Evolutionary conservation across 23 tunicate species (phyloP).

Genomic region (Botrylloides violaceus): DNA sequence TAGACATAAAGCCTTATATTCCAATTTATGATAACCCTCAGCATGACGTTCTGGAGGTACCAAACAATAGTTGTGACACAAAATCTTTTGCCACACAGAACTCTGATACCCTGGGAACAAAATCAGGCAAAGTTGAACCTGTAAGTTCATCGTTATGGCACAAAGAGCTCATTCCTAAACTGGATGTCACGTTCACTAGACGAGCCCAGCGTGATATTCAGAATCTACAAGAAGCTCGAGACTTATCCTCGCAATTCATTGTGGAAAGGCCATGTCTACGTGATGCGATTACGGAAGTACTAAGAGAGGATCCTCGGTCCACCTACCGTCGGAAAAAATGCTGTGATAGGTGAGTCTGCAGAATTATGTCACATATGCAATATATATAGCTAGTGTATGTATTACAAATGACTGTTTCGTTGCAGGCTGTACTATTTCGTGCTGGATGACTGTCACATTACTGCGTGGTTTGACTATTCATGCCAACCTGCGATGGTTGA

Average conservation of each 20-base stretch:
- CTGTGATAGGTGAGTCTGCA: conserved; percentile 28
- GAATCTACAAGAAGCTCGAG: neutral
- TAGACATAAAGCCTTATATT: conserved; percentile 97
- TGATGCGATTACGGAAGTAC: conserved; percentile 42
- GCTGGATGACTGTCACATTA: conserved; percentile 57
- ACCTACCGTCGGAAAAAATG: conserved; percentile 72
- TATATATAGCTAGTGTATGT: neutral
- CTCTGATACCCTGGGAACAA: neutral
- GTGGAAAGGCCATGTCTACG: conserved; percentile 13
- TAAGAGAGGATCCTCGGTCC: conserved; percentile 80
- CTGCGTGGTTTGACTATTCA: conserved; percentile 91
- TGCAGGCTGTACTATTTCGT: conserved; percentile 63
- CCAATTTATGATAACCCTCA: conserved; percentile 59
- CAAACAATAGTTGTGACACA: neutral
- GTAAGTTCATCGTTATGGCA: neutral
- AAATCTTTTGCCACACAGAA: neutral
- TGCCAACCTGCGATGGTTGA: conserved; percentile 43
- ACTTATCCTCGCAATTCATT: neutral
- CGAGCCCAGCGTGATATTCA: conserved; percentile 38
- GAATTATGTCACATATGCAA: neutral
- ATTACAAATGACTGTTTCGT: neutral
- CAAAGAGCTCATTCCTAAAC: neutral
- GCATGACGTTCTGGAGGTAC: neutral
- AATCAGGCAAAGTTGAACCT: too few relatives aligned
- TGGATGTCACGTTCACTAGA: conserved; percentile 39